Evolutionary conservation across 2,797 vertebrate genomes (phyloP).

Genomic region (Poecilia wingei): DNA sequence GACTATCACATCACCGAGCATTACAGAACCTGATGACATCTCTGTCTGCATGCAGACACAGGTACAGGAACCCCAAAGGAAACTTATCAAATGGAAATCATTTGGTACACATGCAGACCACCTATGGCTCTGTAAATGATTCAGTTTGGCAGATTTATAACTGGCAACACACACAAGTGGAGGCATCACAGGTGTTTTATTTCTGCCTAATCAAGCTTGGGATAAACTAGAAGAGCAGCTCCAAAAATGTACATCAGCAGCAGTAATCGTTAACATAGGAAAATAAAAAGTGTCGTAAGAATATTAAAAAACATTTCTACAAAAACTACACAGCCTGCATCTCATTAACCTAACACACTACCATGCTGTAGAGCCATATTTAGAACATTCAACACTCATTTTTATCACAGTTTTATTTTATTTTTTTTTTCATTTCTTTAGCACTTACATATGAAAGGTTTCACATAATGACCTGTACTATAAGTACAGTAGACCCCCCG

Average conservation of each 20-base stretch:
- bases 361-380: neutral
- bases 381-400: neutral
- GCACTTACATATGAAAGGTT: neutral
- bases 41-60: neutral
- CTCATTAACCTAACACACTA: neutral
- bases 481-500: neutral
- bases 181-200: neutral
- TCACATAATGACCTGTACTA: neutral
- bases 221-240: neutral
- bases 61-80: neutral
- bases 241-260: neutral
- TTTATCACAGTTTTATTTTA: neutral
- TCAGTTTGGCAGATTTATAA: neutral
- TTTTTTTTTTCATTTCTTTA: neutral
- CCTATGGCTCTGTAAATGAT: neutral
- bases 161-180: neutral
- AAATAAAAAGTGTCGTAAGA: neutral
- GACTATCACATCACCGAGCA: neutral
- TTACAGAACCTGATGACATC: slow-evolving; percentile 1
- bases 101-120: slow-evolving; percentile 1
- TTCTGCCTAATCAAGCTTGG: neutral
- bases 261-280: neutral
- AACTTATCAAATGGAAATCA: neutral
- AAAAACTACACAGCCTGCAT: neutral
- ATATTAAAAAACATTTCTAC: neutral